Percentiles rank a stretch among this genome's conserved stretches.
Conservation (phyloP, 2,797 vertebrate species). For the Pseudochaenichthys georgianus region DNA sequence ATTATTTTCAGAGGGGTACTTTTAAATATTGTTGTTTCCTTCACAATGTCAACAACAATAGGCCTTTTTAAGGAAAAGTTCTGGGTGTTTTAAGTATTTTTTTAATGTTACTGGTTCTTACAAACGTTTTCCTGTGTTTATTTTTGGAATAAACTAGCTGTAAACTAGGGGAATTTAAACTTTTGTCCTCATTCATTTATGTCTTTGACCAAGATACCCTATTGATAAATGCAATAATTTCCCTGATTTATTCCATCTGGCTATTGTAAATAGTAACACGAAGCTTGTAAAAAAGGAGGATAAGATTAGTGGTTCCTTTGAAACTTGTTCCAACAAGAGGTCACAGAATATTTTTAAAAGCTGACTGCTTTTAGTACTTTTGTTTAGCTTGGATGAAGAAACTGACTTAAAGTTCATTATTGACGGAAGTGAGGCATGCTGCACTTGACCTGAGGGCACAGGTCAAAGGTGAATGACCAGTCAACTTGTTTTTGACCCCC, state of each 20-base stretch:
- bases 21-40: background rate
- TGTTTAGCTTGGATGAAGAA: constrained; percentile 55
- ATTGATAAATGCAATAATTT: constrained; percentile 16
- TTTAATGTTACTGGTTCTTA: background rate
- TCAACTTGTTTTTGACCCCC: constrained; percentile 8
- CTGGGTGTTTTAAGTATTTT: background rate
- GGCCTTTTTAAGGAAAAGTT: background rate
- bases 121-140: constrained; percentile 22
- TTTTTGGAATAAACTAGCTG: constrained; percentile 10
- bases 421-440: constrained; percentile 11
- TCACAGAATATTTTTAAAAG: constrained; percentile 5
- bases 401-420: constrained; percentile 4
- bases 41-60: background rate
- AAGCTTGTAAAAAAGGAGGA: constrained; percentile 35
- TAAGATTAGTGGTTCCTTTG: constrained; percentile 22
- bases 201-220: constrained; percentile 28
- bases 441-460: constrained; percentile 29
- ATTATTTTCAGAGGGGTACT: background rate
- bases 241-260: constrained; percentile 40
- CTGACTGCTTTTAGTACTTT: constrained; percentile 23
- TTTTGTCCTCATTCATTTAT: constrained; percentile 43
- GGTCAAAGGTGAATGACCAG: constrained; percentile 31
- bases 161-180: background rate
- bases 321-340: constrained; percentile 25
- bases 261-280: constrained; percentile 25